These are phyloP conservation scores for Lysandra bellargus DNA, from an alignment of 2,888 invertebrate species.

Conservation along the genomic window DNA sequence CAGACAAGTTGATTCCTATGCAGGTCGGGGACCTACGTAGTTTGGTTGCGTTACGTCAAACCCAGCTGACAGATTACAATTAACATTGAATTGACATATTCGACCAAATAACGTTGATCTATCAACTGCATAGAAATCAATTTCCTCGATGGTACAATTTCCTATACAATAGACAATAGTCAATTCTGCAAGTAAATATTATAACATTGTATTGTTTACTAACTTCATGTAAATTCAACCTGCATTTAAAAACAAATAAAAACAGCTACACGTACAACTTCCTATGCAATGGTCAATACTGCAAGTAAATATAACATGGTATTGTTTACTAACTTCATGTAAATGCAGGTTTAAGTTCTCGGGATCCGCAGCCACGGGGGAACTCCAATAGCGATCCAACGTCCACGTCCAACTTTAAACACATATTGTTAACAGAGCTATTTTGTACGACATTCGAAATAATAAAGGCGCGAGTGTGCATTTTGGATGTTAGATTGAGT, in stretches of 20 bases:
- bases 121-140: no score
- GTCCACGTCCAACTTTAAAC: background rate
- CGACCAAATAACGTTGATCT: no score
- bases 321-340: constrained; percentile 4
- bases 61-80: no score
- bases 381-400: background rate
- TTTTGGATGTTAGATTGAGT: background rate
- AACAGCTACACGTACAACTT: background rate
- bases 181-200: no score
- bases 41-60: no score
- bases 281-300: background rate
- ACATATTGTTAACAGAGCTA: background rate
- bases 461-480: background rate
- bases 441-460: background rate
- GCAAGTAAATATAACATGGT: background rate
- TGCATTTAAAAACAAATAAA: background rate
- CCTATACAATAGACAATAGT: no score
- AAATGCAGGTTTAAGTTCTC: background rate
- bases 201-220: no score
- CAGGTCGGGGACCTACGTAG: no score
- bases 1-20: no score
- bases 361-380: background rate
- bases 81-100: no score
- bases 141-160: no score
- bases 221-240: no score